Evolutionary conservation across 2,113 vertebrate genomes (phyloP).

Genomic region (Elephantulus edwardii): DNA sequence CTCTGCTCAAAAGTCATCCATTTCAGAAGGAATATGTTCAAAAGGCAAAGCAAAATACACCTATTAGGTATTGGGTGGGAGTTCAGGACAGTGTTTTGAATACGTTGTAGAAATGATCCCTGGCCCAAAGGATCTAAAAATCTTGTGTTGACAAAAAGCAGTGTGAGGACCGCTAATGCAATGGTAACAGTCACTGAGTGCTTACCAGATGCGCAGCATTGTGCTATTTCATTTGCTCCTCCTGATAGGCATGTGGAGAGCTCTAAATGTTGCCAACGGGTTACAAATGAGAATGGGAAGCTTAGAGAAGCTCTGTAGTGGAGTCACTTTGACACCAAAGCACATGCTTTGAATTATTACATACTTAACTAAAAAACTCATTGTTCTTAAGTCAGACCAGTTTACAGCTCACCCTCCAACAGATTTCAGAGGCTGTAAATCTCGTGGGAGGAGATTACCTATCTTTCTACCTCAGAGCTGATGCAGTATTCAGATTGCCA

Average conservation of each 20-base stretch:
- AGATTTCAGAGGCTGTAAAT: too few species aligned
- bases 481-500: too few species aligned
- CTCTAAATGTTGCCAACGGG: neutral
- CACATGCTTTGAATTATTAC: neutral
- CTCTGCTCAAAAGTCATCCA: neutral
- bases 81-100: constrained; percentile 9
- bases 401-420: too few species aligned
- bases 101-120: neutral
- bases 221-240: neutral
- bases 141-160: neutral
- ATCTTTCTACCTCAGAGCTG: too few species aligned
- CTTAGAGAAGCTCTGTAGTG: neutral
- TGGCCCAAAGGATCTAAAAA: constrained; percentile 3
- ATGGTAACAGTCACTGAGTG: neutral
- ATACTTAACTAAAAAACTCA: too few species aligned
- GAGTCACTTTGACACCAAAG: neutral
- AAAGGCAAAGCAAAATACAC: neutral
- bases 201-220: neutral
- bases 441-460: too few species aligned
- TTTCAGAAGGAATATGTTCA: neutral
- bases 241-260: neutral
- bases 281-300: neutral
- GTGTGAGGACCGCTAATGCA: neutral
- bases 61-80: constrained; percentile 11
- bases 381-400: too few species aligned